phyloP scores from a whole-genome alignment of 2,797 vertebrate species.

The Spatula versicolor region DNA sequence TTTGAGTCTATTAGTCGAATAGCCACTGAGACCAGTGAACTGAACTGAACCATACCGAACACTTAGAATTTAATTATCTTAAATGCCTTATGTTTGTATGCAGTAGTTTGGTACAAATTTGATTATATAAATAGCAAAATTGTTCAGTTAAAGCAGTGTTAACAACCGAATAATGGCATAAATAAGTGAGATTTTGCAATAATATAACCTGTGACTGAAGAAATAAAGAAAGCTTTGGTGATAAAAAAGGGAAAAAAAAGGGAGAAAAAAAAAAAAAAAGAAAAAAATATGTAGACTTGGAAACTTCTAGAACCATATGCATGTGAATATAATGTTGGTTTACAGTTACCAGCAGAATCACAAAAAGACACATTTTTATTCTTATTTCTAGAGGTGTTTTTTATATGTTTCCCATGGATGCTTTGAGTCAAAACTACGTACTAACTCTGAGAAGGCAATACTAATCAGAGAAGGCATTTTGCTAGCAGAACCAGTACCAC shows the following conservation, averaged over 20 bases:
- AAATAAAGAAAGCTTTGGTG: neutral
- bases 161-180: neutral
- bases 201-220: neutral
- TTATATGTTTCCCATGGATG: neutral
- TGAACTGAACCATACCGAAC: constrained; percentile 21
- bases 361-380: neutral
- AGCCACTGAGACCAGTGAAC: neutral
- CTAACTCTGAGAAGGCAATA: neutral
- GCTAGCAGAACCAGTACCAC: neutral
- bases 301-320: neutral
- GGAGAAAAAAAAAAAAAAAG: neutral
- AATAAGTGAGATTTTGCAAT: neutral
- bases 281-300: neutral
- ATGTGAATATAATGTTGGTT: fast-evolving
- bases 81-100: neutral
- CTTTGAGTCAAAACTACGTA: neutral
- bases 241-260: neutral
- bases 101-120: constrained; percentile 25
- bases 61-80: constrained; percentile 19
- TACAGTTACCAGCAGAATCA: neutral
- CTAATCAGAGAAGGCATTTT: neutral
- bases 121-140: neutral
- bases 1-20: neutral
- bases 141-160: neutral
- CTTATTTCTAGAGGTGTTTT: neutral